Base-by-base conservation (phyloP, 2,888 invertebrate species). In the Nemurella pictetii region DNA sequence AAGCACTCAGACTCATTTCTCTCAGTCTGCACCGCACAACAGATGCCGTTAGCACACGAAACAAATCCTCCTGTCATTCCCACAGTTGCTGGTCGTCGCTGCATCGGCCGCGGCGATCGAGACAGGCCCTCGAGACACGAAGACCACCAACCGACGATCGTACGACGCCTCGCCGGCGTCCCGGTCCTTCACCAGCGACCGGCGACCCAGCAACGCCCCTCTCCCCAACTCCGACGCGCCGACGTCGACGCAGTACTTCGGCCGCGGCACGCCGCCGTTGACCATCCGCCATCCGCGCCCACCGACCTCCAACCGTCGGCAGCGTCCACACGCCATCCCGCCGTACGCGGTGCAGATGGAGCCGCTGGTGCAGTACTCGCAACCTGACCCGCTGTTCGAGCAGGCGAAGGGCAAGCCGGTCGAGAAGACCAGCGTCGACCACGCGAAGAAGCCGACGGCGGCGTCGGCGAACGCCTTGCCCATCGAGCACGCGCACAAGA, bases 281-380 rank as follows among this genome's bases (percentile, higher is more conserved):
- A 85, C 85, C 15, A 80, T 85, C 12, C 86, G 86, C 25, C 87
- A 87, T 72, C 82, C 26, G 74, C 82, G 28, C 0, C 82, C 55
- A 27, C 83, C 81, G 0, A 80, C 28, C 2, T 83, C 32, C n/a
- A 80, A 74, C 55, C 84, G 26, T 2, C 83, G 84, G 3, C 85
- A 85, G 5, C 84, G 86, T 0, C 86, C 87, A 0, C 85, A 84
- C n/a, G 32, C 83, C 0, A 85, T 93, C 84, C 95, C 95, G 2
- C 94, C 95, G 0, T 95, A 95, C 88, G 95, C 95, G 0, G 95
- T 95, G 5, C 95, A 94, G 89, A 95, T 95, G 95, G 95, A 95
- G 89, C 95, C 95, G 9, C 92, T 95, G 83, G 94, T 95, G 27
- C 95, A 95, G 88, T 96, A 95, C 88, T 95, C 95, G 0, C 95